Percentiles rank a stretch among this genome's conserved stretches.
These are phyloP conservation scores for Dicranocentrus wangi DNA, from an alignment of 2,888 invertebrate genomes.

Conservation along the genomic window DNA sequence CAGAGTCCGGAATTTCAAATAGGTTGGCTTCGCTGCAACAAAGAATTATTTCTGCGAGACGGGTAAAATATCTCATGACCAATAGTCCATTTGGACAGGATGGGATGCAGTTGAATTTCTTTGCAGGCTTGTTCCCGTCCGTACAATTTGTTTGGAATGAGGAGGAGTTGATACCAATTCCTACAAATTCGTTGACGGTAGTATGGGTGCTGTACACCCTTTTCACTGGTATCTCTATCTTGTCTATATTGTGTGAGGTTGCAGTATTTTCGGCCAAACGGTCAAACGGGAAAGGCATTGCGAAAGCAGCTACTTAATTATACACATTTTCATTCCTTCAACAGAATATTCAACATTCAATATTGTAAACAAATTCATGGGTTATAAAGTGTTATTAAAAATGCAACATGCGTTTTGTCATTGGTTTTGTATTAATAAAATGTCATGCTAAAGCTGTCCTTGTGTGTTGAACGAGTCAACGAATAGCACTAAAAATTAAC, in stretches of 20 bases:
- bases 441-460: too few relatives aligned
- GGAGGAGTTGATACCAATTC: background rate
- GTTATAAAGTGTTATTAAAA: too few relatives aligned
- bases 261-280: too few relatives aligned
- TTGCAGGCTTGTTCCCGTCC: background rate
- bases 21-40: background rate
- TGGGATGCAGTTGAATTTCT: background rate
- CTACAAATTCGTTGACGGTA: background rate
- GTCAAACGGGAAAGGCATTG: too few relatives aligned
- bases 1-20: slow-evolving; percentile 1
- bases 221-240: background rate
- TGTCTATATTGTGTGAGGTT: background rate
- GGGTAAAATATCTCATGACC: background rate
- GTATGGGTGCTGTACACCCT: background rate
- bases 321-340: too few relatives aligned
- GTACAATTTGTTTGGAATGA: background rate
- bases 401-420: too few relatives aligned
- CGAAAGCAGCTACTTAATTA: too few relatives aligned
- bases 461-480: too few relatives aligned
- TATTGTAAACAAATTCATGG: too few relatives aligned
- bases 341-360: too few relatives aligned
- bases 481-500: too few relatives aligned
- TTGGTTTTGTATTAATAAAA: too few relatives aligned
- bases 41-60: background rate
- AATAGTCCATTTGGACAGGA: background rate